Percentiles rank a stretch among this genome's conserved stretches.
These are phyloP conservation scores for Odontamblyopus lacepedii DNA, from an alignment of 2,797 vertebrate species.

Conservation along the genomic window DNA sequence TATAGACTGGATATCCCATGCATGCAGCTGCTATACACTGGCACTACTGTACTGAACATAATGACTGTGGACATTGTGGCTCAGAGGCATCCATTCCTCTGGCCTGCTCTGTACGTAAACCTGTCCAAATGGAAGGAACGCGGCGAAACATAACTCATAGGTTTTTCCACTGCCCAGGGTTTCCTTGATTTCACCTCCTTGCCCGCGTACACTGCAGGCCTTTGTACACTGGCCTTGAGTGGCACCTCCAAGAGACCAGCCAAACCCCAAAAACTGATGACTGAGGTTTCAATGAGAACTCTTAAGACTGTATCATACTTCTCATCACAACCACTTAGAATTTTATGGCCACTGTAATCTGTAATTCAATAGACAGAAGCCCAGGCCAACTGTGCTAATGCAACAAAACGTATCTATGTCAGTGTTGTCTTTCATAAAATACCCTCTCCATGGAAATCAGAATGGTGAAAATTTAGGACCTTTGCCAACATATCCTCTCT, in stretches of 20 bases:
- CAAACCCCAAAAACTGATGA: constrained; percentile 31
- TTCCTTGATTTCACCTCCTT: constrained; percentile 52
- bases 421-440: too few species aligned
- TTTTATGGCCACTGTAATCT: not conserved
- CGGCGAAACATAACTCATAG: constrained; percentile 71
- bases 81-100: constrained; percentile 61
- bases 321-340: not conserved
- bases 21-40: constrained; percentile 27
- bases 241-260: constrained; percentile 36
- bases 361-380: not conserved
- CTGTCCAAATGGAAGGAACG: constrained; percentile 62
- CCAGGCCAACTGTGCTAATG: not conserved
- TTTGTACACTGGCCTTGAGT: constrained; percentile 49
- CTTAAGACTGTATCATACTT: constrained; percentile 21
- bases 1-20: constrained; percentile 15
- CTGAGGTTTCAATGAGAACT: constrained; percentile 23
- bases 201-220: constrained; percentile 53
- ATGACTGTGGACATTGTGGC: constrained; percentile 64
- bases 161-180: constrained; percentile 66
- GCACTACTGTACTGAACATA: constrained; percentile 48
- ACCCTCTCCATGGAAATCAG: too few species aligned
- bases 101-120: constrained; percentile 64
- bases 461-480: too few species aligned
- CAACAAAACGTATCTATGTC: not conserved
- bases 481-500: too few species aligned